Evolutionary conservation across 2,797 vertebrate genomes (phyloP), one percentile per base, ranked within the genome.

Genomic region (Acanthornis magna): DNA sequence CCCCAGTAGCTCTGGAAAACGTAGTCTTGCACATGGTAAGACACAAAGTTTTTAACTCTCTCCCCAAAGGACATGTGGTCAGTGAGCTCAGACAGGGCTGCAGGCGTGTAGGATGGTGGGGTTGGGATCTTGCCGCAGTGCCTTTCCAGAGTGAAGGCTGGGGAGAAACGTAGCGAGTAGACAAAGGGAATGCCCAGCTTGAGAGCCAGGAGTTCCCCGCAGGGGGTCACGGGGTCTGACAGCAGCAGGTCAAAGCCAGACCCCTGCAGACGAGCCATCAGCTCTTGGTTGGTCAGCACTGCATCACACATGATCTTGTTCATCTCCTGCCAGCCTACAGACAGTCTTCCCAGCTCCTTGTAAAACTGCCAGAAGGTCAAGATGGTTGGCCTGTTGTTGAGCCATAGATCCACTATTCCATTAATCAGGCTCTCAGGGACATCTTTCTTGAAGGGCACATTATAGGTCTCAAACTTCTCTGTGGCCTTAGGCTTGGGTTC

Each of bases 101-200:
- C 98, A 0, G 98, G 98, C 0, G 97, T 96, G 8, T 98, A 99
- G 23, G 98, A 98, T 1, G 97, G 96, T 4, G 98, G 98, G 29
- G 98, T 86, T 5, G 98, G 98, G 4, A 98, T 71, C 95, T 99
- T 98, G 47, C 98, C 98, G 1, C 99, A 99, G 26, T 98, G 93
- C 68, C 98, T 98, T 93, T 99, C 98, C 67, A 98, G 88, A 9
- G 98, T 97, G 67, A 97, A 80, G 38, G 95, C 98, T 0, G 98
- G 79, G n/a, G 98, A 97, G 94, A 98, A 98, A 36, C 98, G 97
- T 20, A 99, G 47, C 0, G 98, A 97, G 57, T 97, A 98, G 13
- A 99, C 42, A 43, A 99, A 98, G 0, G 98, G 98, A 71, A 99
- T 87, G 6, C 89, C 97, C 94, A 99, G 94, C 34, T 94, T 97